Conservation (phyloP, 2,113 vertebrate genomes). For the Aptenodytes patagonicus region DNA sequence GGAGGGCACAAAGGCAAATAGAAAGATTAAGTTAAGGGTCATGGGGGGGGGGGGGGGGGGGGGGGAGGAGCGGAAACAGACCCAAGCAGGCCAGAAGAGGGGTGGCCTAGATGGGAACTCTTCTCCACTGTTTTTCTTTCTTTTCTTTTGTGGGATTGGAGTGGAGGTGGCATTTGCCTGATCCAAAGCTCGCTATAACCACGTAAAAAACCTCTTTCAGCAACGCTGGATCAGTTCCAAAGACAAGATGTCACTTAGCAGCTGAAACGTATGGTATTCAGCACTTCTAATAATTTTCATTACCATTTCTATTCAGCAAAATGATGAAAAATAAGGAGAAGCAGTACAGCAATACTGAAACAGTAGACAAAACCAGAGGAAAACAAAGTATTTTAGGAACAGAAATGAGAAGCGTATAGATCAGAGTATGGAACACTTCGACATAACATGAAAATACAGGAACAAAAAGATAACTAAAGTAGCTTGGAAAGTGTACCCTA, state of each 20-base stretch:
- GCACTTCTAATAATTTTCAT: background rate
- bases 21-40: background rate
- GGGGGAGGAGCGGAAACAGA: too few species aligned
- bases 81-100: background rate
- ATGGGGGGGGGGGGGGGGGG: rapidly evolving
- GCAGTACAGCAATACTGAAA: background rate
- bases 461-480: background rate
- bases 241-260: background rate
- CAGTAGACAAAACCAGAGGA: background rate
- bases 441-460: background rate
- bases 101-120: background rate
- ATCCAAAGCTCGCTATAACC: background rate
- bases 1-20: background rate
- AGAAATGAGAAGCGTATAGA: background rate
- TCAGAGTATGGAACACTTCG: background rate
- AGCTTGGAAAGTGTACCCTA: background rate
- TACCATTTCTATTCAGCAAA: background rate
- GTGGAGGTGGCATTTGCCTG: background rate
- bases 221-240: background rate
- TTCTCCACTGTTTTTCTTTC: background rate
- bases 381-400: background rate
- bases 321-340: background rate
- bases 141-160: background rate
- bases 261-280: background rate
- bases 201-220: background rate